A percentile compares a stretch with the other conserved stretches of the same genome.
These are phyloP conservation scores for Xiphorhynchus erythropygius DNA, from an alignment of 2,797 vertebrate species.

Conservation along the genomic window DNA sequence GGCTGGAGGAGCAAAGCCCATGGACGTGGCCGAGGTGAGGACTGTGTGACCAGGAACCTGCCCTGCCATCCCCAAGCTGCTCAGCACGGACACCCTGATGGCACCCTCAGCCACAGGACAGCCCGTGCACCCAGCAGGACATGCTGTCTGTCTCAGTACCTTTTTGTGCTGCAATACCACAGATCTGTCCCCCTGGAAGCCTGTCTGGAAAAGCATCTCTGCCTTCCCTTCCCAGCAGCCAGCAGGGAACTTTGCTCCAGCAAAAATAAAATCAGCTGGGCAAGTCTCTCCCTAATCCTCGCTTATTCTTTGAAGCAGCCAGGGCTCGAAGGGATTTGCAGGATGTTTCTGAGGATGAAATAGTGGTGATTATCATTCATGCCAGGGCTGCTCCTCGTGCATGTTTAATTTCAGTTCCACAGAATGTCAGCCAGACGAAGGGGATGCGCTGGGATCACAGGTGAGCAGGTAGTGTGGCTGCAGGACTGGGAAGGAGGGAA, in stretches of 20 bases:
- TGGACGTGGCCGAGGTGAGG: accelerated
- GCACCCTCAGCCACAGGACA: neutral
- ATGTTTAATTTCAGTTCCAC: neutral
- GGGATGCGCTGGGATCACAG: neutral
- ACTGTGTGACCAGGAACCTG: accelerated
- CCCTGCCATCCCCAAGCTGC: accelerated
- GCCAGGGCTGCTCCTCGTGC: neutral
- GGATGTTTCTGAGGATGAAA: neutral
- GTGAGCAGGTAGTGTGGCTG: neutral
- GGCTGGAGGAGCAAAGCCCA: neutral
- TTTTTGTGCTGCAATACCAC: neutral
- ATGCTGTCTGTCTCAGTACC: neutral
- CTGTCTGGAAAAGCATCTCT: neutral
- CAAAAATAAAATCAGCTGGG: neutral
- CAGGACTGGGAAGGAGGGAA: neutral
- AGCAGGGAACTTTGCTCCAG: neutral
- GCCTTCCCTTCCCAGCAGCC: neutral
- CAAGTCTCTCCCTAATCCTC: neutral
- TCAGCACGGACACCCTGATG: accelerated
- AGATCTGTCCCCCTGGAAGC: accelerated
- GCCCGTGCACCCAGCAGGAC: neutral
- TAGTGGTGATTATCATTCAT: neutral
- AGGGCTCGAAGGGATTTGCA: neutral
- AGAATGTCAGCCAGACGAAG: accelerated
- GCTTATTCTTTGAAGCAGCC: neutral